Conservation (phyloP, 2,113 vertebrate genomes). For the Xiphophorus maculatus region DNA sequence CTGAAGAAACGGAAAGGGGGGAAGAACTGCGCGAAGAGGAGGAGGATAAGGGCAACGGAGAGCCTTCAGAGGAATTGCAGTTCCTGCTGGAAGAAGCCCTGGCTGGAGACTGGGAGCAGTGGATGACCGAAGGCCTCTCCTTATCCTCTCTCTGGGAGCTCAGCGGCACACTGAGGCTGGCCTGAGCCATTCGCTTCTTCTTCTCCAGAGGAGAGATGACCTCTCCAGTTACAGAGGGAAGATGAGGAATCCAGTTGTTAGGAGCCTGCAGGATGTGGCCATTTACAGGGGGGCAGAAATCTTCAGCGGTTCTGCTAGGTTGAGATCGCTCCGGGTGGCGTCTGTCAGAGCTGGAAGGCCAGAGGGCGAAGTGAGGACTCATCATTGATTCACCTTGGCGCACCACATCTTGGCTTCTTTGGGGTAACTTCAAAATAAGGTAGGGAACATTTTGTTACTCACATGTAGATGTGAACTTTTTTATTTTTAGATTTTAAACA, state of each 20-base stretch:
- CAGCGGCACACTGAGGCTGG: slow-evolving; percentile 73
- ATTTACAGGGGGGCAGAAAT: slow-evolving; percentile 51
- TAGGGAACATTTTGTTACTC: not conserved
- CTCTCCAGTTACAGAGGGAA: slow-evolving; percentile 77
- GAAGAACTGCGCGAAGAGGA: slow-evolving; percentile 78
- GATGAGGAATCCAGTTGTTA: slow-evolving; percentile 55
- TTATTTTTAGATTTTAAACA: not conserved
- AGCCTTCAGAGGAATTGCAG: slow-evolving; percentile 75
- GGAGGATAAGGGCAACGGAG: slow-evolving; percentile 74
- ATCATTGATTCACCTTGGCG: slow-evolving; percentile 55
- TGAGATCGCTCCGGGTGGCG: slow-evolving; percentile 42
- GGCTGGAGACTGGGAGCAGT: slow-evolving; percentile 71
- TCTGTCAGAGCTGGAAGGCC: slow-evolving; percentile 59
- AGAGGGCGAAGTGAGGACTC: slow-evolving; percentile 49
- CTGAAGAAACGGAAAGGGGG: slow-evolving; percentile 78
- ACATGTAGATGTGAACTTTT: not conserved
- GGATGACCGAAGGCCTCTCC: slow-evolving; percentile 80
- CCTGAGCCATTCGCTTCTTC: slow-evolving; percentile 93
- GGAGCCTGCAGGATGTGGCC: slow-evolving; percentile 73
- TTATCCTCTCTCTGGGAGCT: slow-evolving; percentile 61
- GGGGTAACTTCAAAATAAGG: slow-evolving; percentile 35
- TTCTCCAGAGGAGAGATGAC: slow-evolving; percentile 95
- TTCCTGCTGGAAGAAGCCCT: slow-evolving; percentile 49
- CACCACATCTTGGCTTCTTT: slow-evolving; percentile 53
- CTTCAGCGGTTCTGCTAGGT: slow-evolving; percentile 28